Evolutionary conservation across 2,797 vertebrate species (phyloP), one percentile per base, ranked within the genome.

Genomic region (Cynodonichthys magdalenae): DNA sequence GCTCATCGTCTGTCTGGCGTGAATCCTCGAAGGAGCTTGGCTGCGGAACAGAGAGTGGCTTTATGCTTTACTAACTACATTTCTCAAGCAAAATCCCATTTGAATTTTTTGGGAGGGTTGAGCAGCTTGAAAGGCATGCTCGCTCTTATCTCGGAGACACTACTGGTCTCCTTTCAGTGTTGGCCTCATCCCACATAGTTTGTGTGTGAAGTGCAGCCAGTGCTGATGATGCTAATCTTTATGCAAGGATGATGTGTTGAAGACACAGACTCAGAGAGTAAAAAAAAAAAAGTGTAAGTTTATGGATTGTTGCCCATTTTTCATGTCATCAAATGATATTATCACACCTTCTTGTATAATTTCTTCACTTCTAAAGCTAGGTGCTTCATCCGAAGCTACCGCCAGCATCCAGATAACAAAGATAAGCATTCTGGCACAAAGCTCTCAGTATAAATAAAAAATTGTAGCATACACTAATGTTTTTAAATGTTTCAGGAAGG

Each of bases 11-110:
- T 83, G 78, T 87, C 88, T 90, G 88, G 77, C 67, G 51, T 65
- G 65, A 83, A 84, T 83, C 74, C 85, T 87, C 82, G 1, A 19
- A 83, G 79, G 82, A 88, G 74, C 84, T 24, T 92, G 90, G 87
- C 87, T 47, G 17, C 69, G 75, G 84, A 91, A 92, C 91, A 92
- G 87, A 91, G 86, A 88, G 75, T 75, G 87, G 88, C 91, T 89
- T 92, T 91, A 90, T 91, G 62, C 84, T 75, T 39, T 74, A 64
- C 79, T 84, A 69, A 84, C 84, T 74, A 74, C 82, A 84, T 78
- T 79, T 74, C 77, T 84, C 78, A 65, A 69, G 75, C 78, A 87
- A 87, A 90, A 83, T 82, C 82, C 75, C 59, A 64, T 81, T 89
- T 85, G 36, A 66, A 75, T 87, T 85, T 87, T 78, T 84, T 36